Conservation (phyloP, 2,113 vertebrate genomes). For the Ciconia maguari region DNA sequence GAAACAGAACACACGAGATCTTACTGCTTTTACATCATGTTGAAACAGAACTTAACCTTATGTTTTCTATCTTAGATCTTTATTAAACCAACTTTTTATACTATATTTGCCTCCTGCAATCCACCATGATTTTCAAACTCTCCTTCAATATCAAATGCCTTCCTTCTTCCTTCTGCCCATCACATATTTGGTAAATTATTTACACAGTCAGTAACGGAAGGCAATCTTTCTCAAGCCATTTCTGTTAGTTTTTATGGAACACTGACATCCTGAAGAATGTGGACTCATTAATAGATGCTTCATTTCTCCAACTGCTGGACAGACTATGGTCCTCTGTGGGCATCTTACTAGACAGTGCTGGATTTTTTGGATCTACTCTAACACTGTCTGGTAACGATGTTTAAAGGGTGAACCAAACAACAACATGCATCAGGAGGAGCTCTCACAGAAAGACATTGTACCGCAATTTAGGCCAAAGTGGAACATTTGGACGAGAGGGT, state of each 20-base stretch:
- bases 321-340: constrained; percentile 83
- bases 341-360: constrained; percentile 99
- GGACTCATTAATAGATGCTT: neutral
- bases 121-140: fast-evolving
- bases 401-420: constrained; percentile 84
- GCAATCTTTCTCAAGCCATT: neutral
- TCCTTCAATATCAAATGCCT: neutral
- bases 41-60: neutral
- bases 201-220: neutral
- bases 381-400: constrained; percentile 99
- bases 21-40: neutral
- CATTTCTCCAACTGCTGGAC: neutral
- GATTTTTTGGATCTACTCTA: constrained; percentile 91
- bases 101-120: neutral
- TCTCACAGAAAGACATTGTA: neutral
- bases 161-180: neutral
- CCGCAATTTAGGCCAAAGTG: neutral
- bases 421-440: constrained; percentile 3
- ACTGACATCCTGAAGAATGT: neutral
- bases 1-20: neutral
- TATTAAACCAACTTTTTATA: neutral
- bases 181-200: neutral
- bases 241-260: neutral
- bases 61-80: neutral
- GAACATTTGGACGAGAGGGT: neutral